A percentile compares a stretch with the other conserved stretches of the same genome.
These are phyloP conservation scores for Distichodus sexfasciatus DNA, from an alignment of 2,797 vertebrate species.

Conservation along the genomic window DNA sequence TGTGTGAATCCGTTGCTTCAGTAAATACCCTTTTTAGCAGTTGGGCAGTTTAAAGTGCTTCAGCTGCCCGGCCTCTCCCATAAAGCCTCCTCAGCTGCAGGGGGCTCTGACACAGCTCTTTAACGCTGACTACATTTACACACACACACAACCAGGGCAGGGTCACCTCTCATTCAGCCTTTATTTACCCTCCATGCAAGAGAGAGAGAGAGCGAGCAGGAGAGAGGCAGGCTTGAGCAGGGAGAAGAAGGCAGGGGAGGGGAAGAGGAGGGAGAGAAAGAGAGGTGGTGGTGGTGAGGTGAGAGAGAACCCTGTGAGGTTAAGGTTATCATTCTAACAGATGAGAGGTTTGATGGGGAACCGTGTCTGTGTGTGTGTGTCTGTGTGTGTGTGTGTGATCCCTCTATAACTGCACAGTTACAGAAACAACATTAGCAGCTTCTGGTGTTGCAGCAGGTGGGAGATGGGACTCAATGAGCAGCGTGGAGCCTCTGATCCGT, in stretches of 20 bases:
- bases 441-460: constrained; percentile 2
- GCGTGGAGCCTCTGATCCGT: neutral
- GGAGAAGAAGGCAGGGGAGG: too few relatives aligned
- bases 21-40: constrained; percentile 77
- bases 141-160: constrained; percentile 50
- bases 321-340: neutral
- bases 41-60: constrained; percentile 67
- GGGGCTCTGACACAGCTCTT: constrained; percentile 71
- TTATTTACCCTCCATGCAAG: constrained; percentile 49
- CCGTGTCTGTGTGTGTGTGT: neutral
- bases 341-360: neutral
- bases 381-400: neutral
- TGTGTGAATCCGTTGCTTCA: constrained; percentile 78
- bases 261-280: too few relatives aligned
- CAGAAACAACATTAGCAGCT: too few relatives aligned
- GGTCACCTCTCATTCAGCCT: constrained; percentile 47
- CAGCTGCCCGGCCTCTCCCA: constrained; percentile 70
- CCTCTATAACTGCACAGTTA: neutral
- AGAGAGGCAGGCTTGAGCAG: too few relatives aligned
- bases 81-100: constrained; percentile 77
- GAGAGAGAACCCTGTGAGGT: too few relatives aligned
- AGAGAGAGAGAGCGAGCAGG: too few relatives aligned
- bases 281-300: too few relatives aligned
- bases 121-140: constrained; percentile 72
- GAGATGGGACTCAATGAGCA: too few relatives aligned